A percentile compares a stretch with the other conserved stretches of the same genome.
phyloP scores from a whole-genome alignment of 2,888 invertebrate species.

The Calliphora vomitoria region DNA sequence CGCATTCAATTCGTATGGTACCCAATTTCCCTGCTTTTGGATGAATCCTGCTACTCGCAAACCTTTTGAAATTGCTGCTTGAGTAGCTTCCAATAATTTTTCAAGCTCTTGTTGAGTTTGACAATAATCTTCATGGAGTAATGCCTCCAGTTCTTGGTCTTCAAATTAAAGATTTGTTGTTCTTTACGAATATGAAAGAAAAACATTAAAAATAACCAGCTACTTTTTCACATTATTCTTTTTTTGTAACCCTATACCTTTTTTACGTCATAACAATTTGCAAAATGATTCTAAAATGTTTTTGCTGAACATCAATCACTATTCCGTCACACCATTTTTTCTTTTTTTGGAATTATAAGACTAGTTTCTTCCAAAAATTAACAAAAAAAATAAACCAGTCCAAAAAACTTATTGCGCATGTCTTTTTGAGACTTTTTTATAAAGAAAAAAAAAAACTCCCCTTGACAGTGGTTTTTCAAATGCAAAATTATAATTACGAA shows the following conservation, averaged over 20 bases:
- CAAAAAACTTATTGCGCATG: conserved; percentile 69
- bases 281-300: conserved; percentile 53
- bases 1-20: no score
- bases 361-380: conserved; percentile 7
- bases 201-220: no score
- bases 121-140: no score
- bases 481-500: conserved; percentile 70
- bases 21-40: no score
- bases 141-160: no score
- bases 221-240: not conserved
- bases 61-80: no score
- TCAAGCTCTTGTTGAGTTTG: no score
- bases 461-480: conserved; percentile 38
- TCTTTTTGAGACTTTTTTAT: conserved; percentile 48
- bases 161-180: not conserved
- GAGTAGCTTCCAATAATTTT: no score
- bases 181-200: not conserved
- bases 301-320: conserved; percentile 54
- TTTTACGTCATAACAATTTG: conserved; percentile 55
- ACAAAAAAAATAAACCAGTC: not conserved
- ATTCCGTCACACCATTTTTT: conserved; percentile 8
- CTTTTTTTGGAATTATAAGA: not conserved
- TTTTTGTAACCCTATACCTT: conserved; percentile 47
- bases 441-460: conserved; percentile 24
- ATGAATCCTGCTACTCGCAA: no score